phyloP scores from a whole-genome alignment of 1,140 invertebrate genomes.

The Camponotus vicinus region DNA sequence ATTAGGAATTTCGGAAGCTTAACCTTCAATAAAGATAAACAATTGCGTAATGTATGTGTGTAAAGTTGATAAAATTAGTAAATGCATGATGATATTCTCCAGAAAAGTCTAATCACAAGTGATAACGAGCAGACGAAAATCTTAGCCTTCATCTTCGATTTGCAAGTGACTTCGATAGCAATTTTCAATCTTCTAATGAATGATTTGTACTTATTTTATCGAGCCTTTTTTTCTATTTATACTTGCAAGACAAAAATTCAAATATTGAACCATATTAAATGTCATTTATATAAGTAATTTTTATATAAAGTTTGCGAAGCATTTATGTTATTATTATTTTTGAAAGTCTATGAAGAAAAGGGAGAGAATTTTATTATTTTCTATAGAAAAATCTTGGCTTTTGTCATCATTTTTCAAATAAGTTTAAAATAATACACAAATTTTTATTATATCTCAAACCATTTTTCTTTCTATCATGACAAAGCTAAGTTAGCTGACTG shows the following conservation, averaged over 20 bases:
- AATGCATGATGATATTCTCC: conserved; percentile 9
- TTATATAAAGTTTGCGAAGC: neutral
- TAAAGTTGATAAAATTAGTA: conserved; percentile 16
- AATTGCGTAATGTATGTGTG: conserved; percentile 10
- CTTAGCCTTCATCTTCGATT: conserved; percentile 59
- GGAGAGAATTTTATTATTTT: too few relatives aligned
- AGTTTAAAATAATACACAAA: too few relatives aligned
- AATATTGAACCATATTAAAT: neutral
- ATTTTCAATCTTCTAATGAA: neutral
- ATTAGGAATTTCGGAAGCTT: neutral
- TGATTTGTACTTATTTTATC: conserved; percentile 16
- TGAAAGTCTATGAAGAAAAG: too few relatives aligned
- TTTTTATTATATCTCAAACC: too few relatives aligned
- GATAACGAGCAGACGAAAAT: conserved; percentile 10
- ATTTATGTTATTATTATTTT: neutral
- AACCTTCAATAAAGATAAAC: neutral
- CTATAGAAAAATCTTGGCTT: too few relatives aligned
- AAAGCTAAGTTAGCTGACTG: too few relatives aligned
- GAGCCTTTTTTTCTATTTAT: neutral
- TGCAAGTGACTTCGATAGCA: neutral
- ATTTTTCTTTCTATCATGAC: too few relatives aligned
- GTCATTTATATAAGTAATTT: neutral
- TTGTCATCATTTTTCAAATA: too few relatives aligned
- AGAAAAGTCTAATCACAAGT: conserved; percentile 22
- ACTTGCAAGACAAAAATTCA: neutral